Conservation (phyloP, 1,140 invertebrate genomes). For the Antheraea pernyi region DNA sequence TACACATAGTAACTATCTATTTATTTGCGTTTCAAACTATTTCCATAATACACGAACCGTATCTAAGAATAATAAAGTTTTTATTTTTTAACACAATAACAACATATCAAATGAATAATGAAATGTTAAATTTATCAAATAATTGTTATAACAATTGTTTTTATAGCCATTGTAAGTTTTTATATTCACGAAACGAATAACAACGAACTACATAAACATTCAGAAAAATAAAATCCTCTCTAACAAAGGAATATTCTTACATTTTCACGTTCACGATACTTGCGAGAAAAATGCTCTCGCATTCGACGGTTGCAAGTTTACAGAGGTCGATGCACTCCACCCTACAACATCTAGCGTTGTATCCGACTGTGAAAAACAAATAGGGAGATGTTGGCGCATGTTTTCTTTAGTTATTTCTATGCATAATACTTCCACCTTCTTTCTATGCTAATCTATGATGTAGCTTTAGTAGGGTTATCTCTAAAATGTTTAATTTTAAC, state of each 20-base stretch:
- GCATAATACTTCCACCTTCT: slow-evolving; percentile 4
- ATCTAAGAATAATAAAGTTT: no score
- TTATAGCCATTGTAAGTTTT: neutral
- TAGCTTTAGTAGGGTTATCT: neutral
- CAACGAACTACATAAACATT: slow-evolving; percentile 13
- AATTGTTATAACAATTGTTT: neutral
- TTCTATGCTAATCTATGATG: slow-evolving; percentile 9
- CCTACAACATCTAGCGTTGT: slow-evolving; percentile 10
- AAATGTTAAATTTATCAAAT: no score
- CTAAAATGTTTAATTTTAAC: neutral
- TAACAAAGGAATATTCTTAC: slow-evolving; percentile 1
- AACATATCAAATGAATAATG: no score
- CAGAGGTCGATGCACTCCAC: slow-evolving; percentile 40
- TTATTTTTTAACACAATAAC: no score
- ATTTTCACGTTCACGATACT: slow-evolving; percentile 30
- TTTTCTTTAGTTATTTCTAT: neutral
- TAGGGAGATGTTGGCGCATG: slow-evolving; percentile 6
- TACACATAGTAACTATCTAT: no score
- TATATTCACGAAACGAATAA: neutral
- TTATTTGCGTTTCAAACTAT: no score
- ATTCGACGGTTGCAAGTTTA: slow-evolving; percentile 37
- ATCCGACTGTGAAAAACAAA: slow-evolving; percentile 17
- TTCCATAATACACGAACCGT: no score
- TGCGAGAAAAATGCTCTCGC: slow-evolving; percentile 45
- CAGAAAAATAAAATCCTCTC: slow-evolving; percentile 15